Evolutionary conservation across 2,113 vertebrate genomes (phyloP).

Genomic region (Pseudorhombus dupliciocellatus): DNA sequence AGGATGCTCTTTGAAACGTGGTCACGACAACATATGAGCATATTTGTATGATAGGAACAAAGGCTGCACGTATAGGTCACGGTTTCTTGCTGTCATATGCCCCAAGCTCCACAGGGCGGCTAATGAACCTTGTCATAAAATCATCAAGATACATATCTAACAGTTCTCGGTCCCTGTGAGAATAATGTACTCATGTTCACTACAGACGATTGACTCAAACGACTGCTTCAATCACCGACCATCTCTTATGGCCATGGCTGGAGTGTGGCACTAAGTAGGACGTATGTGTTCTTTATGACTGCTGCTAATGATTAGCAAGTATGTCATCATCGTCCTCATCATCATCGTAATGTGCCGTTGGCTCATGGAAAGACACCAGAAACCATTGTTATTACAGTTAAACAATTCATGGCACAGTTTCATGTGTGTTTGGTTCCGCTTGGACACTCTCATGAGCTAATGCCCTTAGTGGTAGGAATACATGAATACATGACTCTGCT

Average conservation of each 20-base stretch:
- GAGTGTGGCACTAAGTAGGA: conserved; percentile 5
- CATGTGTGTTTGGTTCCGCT: not conserved
- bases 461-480: not conserved
- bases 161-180: not conserved
- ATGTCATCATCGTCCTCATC: conserved; percentile 8
- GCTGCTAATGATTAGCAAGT: conserved; percentile 7
- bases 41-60: not conserved
- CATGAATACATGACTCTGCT: not conserved
- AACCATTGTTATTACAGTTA: not conserved
- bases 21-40: not conserved
- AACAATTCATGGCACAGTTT: not conserved
- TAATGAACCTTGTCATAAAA: conserved; percentile 29
- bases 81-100: not conserved
- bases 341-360: conserved; percentile 24
- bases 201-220: not conserved
- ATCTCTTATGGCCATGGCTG: not conserved
- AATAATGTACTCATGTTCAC: not conserved
- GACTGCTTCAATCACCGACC: not conserved
- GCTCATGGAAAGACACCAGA: not conserved
- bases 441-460: not conserved
- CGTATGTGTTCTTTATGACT: conserved; percentile 10
- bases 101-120: not conserved
- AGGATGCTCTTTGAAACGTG: conserved; percentile 2
- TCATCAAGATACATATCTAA: conserved; percentile 12
- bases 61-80: not conserved